These are phyloP conservation scores for Autographa pulchrina DNA, from an alignment of 2,888 invertebrate genomes.

Conservation along the genomic window DNA sequence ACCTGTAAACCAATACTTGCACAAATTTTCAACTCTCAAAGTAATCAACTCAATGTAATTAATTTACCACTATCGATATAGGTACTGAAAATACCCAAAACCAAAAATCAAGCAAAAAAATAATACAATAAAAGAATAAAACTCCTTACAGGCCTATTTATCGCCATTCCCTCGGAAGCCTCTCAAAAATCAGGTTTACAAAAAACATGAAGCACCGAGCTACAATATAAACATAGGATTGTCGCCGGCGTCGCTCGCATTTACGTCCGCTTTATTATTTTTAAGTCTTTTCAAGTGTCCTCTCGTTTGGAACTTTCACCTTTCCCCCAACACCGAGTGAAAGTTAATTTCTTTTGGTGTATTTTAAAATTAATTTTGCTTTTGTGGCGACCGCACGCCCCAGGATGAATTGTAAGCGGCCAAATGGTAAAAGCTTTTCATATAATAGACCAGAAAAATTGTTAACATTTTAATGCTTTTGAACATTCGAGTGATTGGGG, in stretches of 20 bases:
- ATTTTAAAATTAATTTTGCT: constrained; percentile 89
- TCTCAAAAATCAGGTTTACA: constrained; percentile 50
- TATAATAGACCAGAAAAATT: constrained; percentile 78
- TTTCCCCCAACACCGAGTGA: constrained; percentile 74
- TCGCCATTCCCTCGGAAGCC: constrained; percentile 45
- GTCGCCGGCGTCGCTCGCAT: constrained; percentile 68
- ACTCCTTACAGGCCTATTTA: constrained; percentile 24
- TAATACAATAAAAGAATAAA: constrained; percentile 40
- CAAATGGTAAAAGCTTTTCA: constrained; percentile 82
- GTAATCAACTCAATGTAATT: constrained; percentile 1
- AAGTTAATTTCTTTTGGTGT: constrained; percentile 89
- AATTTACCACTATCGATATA: constrained; percentile 23
- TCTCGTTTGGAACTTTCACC: constrained; percentile 84
- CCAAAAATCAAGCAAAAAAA: constrained; percentile 29
- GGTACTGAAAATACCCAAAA: constrained; percentile 24
- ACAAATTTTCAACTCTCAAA: no score
- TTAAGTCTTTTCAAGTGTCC: constrained; percentile 83
- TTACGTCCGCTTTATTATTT: constrained; percentile 85
- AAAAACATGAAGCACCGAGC: constrained; percentile 61
- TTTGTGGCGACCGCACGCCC: constrained; percentile 84
- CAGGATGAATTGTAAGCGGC: constrained; percentile 81
- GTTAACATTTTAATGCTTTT: constrained; percentile 73
- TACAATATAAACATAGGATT: constrained; percentile 71
- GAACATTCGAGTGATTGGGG: constrained; percentile 61
- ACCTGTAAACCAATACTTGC: no score